These are phyloP conservation scores for Pyrrhia umbra DNA, from an alignment of 2,888 invertebrate species.

Conservation along the genomic window DNA sequence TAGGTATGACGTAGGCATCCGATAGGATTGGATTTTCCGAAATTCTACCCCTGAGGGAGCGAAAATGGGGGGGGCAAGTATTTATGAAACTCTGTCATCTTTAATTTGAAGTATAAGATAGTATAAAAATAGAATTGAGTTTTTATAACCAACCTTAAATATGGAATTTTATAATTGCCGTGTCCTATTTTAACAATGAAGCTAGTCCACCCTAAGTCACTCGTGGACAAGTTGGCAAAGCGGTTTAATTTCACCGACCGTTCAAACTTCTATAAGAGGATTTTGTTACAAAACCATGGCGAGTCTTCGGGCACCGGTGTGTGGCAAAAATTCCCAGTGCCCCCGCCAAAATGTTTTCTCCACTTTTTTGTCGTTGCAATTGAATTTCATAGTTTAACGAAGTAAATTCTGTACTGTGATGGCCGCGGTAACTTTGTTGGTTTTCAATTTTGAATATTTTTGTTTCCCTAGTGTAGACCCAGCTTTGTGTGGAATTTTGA, in stretches of 20 bases:
- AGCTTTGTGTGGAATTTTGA: constrained; percentile 49
- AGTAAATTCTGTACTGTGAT: constrained; percentile 48
- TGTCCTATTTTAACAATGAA: constrained; percentile 23
- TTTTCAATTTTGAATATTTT: constrained; percentile 50
- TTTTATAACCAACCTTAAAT: not conserved
- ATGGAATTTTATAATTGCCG: not conserved
- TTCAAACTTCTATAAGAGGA: constrained; percentile 74
- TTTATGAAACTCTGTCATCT: no score
- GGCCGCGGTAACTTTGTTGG: constrained; percentile 49
- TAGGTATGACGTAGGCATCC: no score
- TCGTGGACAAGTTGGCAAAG: constrained; percentile 66
- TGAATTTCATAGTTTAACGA: constrained; percentile 58
- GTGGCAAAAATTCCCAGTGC: constrained; percentile 42
- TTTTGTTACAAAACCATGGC: constrained; percentile 67
- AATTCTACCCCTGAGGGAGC: no score
- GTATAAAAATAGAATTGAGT: no score
- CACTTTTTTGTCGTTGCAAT: constrained; percentile 50
- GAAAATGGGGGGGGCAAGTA: no score
- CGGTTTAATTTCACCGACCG: constrained; percentile 72
- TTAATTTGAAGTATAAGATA: no score
- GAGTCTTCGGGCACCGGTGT: constrained; percentile 34
- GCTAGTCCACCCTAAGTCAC: constrained; percentile 38
- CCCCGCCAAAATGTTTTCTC: constrained; percentile 30
- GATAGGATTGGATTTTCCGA: no score
- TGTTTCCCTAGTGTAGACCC: constrained; percentile 25